These are phyloP conservation scores for Cromileptes altivelis DNA, from an alignment of 2,113 vertebrate species.

Conservation along the genomic window DNA sequence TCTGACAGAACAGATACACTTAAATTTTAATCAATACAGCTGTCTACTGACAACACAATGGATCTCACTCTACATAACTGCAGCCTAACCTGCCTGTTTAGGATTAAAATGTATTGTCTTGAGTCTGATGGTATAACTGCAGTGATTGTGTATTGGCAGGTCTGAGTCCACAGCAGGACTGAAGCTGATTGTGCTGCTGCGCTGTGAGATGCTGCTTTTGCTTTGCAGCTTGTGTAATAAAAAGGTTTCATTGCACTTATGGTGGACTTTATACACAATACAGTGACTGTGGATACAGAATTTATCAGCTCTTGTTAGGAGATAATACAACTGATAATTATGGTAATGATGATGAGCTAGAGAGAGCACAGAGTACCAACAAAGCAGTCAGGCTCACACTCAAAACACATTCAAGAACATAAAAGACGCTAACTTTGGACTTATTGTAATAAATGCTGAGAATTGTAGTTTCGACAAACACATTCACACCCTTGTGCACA, in stretches of 20 bases:
- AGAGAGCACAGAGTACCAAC: not conserved
- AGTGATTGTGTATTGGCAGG: not conserved
- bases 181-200: too few species aligned
- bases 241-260: not conserved
- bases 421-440: not conserved
- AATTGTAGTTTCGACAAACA: not conserved
- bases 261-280: not conserved
- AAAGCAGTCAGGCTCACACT: not conserved
- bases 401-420: not conserved
- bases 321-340: not conserved
- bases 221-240: not conserved
- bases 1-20: not conserved
- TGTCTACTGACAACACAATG: not conserved
- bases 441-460: not conserved
- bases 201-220: not conserved
- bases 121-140: not conserved
- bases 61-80: not conserved
- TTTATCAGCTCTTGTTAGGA: not conserved
- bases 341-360: not conserved
- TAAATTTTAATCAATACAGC: constrained; percentile 3
- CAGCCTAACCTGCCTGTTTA: not conserved
- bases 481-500: not conserved
- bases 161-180: not conserved
- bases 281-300: not conserved
- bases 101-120: not conserved